Percentiles rank a stretch among this genome's conserved stretches.
These are phyloP conservation scores for Rhombomys opimus DNA, from an alignment of 2,113 vertebrate species.

Conservation along the genomic window DNA sequence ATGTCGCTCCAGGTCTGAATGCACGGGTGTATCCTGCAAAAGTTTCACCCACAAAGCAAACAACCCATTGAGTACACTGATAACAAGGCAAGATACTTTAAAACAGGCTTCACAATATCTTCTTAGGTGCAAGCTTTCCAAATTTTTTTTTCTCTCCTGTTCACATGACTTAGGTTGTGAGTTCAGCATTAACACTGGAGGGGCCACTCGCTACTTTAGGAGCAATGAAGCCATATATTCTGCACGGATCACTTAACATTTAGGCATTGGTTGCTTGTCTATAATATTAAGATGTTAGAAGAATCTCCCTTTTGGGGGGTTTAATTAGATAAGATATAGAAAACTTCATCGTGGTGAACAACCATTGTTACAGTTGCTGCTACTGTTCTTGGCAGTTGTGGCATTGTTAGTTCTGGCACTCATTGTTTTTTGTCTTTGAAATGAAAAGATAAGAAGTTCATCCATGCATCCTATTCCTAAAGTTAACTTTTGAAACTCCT, in stretches of 20 bases:
- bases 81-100: background rate
- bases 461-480: background rate
- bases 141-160: background rate
- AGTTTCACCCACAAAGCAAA: background rate
- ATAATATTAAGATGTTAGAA: background rate
- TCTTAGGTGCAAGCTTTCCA: background rate
- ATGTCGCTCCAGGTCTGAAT: constrained; percentile 38
- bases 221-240: background rate
- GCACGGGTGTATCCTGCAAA: background rate
- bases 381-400: background rate
- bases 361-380: background rate
- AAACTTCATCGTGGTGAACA: background rate
- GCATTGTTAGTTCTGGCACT: background rate
- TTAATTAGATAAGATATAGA: background rate
- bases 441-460: background rate
- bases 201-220: background rate
- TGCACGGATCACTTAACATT: background rate
- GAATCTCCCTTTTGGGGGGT: background rate
- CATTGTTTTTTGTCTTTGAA: constrained; percentile 38
- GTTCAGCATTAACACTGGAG: background rate
- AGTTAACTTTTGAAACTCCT: constrained; percentile 43
- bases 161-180: background rate
- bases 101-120: background rate
- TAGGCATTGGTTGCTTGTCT: background rate
- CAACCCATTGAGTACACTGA: background rate